Conservation (phyloP, 2,888 invertebrate species). For the Drosophila dives region DNA sequence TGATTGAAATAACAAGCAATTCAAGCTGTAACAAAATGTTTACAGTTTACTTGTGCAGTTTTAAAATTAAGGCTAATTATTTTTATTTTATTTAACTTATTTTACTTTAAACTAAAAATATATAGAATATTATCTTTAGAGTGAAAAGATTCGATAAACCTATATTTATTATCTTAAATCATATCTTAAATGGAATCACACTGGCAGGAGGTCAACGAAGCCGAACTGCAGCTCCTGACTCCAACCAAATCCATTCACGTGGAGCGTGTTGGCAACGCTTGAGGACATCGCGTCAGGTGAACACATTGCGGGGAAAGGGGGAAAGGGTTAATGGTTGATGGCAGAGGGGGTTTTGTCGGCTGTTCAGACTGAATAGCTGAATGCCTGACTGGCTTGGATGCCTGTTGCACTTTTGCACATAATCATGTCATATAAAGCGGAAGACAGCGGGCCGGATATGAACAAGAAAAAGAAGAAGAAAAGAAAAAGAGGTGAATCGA, state of each 20-base stretch:
- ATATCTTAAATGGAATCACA: conserved; percentile 10
- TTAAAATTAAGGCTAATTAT: background rate
- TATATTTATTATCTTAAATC: conserved; percentile 2
- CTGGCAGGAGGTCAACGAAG: conserved; percentile 55
- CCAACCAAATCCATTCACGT: conserved; percentile 15
- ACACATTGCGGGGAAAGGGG: background rate
- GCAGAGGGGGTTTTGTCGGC: background rate
- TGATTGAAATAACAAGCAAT: background rate
- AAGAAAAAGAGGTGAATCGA: conserved; percentile 3
- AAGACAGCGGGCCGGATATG: conserved; percentile 70
- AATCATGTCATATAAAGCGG: conserved; percentile 80
- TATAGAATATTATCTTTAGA: background rate
- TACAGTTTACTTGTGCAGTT: background rate
- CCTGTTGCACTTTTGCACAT: conserved; percentile 79
- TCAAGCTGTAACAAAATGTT: background rate
- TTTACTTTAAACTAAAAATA: background rate
- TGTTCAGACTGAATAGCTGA: conserved; percentile 19
- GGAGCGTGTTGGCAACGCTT: conserved; percentile 28
- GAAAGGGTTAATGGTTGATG: background rate
- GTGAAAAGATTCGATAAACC: background rate
- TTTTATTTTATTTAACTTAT: background rate
- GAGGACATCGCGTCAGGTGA: conserved; percentile 47
- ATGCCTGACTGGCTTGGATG: conserved; percentile 46
- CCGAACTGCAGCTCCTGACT: conserved; percentile 47
- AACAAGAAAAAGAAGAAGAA: conserved; percentile 26